A percentile compares a stretch with the other conserved stretches of the same genome.
Conservation (phyloP, 2,888 invertebrate genomes). For the Elegia similella region DNA sequence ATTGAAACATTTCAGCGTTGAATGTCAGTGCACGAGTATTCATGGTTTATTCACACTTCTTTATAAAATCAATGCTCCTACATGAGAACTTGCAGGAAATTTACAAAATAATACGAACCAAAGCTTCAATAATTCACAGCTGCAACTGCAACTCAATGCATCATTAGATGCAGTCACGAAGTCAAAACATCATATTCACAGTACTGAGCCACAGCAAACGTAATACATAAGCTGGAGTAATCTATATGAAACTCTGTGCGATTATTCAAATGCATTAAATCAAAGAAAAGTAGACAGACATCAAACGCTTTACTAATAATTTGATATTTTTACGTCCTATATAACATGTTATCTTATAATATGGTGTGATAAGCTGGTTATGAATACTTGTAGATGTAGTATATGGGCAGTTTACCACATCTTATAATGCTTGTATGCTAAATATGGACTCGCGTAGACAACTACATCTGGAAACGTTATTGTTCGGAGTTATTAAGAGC, state of each 20-base stretch:
- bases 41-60: not conserved
- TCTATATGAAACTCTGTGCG: not conserved
- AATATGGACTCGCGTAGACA: too few relatives aligned
- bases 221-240: not conserved
- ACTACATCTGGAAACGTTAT: too few relatives aligned
- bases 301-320: too few relatives aligned
- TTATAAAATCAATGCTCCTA: not conserved
- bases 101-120: not conserved
- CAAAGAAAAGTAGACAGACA: not conserved
- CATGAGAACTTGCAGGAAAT: not conserved
- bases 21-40: too few relatives aligned
- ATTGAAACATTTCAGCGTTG: too few relatives aligned
- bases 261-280: not conserved
- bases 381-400: too few relatives aligned
- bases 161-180: slow-evolving; percentile 14
- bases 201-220: not conserved
- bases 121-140: not conserved
- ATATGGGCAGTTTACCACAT: too few relatives aligned
- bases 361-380: too few relatives aligned
- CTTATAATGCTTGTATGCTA: too few relatives aligned
- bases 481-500: too few relatives aligned
- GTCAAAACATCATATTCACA: slow-evolving; percentile 6
- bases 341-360: too few relatives aligned
- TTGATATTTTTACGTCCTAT: too few relatives aligned
- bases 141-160: not conserved